Base-by-base conservation (phyloP, 92 coral and sea anemone species). In the Nematostella vectensis region DNA sequence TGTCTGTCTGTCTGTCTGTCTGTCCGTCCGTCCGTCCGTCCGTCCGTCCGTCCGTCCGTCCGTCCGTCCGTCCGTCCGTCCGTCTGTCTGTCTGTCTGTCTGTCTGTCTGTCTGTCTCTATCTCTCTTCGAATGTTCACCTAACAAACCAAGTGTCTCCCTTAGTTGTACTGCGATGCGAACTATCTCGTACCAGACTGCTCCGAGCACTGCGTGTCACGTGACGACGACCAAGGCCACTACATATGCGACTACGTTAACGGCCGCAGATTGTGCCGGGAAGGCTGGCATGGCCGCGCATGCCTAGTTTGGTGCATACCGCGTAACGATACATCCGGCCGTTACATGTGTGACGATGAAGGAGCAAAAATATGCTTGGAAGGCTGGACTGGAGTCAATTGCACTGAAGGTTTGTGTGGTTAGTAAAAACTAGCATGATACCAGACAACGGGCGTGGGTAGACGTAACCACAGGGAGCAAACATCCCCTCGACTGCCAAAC, bases 201-300 rank as follows among this genome's bases (percentile, higher is more conserved):
- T 59, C 61, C 48, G 71, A 66, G 1, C 38, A 70, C 29, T 87
- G 91, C 57, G 27, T 69, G 39, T 52, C 96, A 61, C 87, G 82
- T 63, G 87, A 87, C 63, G 83, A 74, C 16, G 66, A 55, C 12
- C 28, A 21, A 6, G 96, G 91, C 11, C 91, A 87, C 31, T 87
- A 87, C 48, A 44, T 72, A 2, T 87, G 96, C 54, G 79, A 87
- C 23, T 58, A 83, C 37, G 57, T 54, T 28, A 52, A 65, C 20
- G 91, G 91, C 2, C 59, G 58, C 20, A 69, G 64, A 37, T 45
- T 68, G 3, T 87, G 96, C 48, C 67, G 55, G 2, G 54, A 59
- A 23, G 80, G 61, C 18, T 86, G 85, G 85, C 64, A 62, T 69
- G 89, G 89, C 24, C 31, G 59, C 8, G 62, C 40, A 33, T 87